These are phyloP conservation scores for Cataglyphis rosenhaueri DNA, from an alignment of 2,888 invertebrate species.

Conservation along the genomic window DNA sequence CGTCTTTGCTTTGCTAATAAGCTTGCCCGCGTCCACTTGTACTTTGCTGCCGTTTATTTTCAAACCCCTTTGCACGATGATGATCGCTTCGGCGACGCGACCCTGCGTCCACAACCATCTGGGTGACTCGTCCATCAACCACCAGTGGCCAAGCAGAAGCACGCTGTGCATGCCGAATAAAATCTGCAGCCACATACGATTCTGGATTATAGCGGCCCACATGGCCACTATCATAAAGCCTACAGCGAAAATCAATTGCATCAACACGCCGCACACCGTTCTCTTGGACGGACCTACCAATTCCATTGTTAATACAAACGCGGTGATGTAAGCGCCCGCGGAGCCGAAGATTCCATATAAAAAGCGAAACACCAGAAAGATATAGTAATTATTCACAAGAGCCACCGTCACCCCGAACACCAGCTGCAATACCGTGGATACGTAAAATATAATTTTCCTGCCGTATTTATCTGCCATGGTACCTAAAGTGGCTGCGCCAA, in stretches of 20 bases:
- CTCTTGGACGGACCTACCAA: constrained; percentile 92
- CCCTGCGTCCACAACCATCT: constrained; percentile 96
- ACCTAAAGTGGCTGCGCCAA: constrained; percentile 92
- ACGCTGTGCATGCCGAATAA: constrained; percentile 92
- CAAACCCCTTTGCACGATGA: constrained; percentile 92
- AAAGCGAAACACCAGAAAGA: constrained; percentile 90
- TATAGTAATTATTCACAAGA: constrained; percentile 91
- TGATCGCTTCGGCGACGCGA: constrained; percentile 90
- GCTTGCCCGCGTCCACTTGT: constrained; percentile 87
- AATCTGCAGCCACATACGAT: constrained; percentile 90
- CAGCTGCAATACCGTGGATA: constrained; percentile 91
- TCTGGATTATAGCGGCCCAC: constrained; percentile 92
- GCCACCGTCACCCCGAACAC: constrained; percentile 89
- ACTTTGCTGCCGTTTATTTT: constrained; percentile 89
- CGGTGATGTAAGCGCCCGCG: constrained; percentile 89
- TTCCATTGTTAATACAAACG: constrained; percentile 92
- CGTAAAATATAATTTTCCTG: constrained; percentile 92
- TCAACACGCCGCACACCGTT: constrained; percentile 92
- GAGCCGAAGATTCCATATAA: constrained; percentile 94
- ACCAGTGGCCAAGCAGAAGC: constrained; percentile 92
- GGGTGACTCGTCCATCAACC: constrained; percentile 96
- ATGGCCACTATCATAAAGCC: constrained; percentile 94
- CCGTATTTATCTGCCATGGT: constrained; percentile 93
- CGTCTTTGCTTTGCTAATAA: constrained; percentile 88
- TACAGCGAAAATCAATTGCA: constrained; percentile 92